Base-by-base conservation (phyloP, 2,113 vertebrate genomes). In the Meles meles region DNA sequence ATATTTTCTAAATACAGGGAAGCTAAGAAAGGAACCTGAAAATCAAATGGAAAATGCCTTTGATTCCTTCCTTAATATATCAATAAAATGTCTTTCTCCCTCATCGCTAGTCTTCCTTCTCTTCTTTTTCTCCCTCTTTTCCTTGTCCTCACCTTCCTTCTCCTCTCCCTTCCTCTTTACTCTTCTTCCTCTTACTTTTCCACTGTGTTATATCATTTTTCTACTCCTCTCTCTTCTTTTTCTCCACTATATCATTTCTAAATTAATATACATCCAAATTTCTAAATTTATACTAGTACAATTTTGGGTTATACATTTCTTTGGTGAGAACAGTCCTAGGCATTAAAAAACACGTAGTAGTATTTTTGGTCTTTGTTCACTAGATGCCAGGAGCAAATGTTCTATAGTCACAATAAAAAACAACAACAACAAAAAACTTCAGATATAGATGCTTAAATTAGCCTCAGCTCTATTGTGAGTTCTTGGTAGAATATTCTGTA, bases 161-260 rank as follows among this genome's bases (percentile, higher is more conserved):
- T 69, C 15, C 12, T 31, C 34, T 34, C 1, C 29, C 34, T 29
- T 1, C 6, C 6, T 18, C 6, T 9, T 10, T 0, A 2, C 11
- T 59, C 15, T 34, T 29, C 20, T 72, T 52, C 7, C 3, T 65
- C 10, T 7, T 90, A 29, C 11, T 52, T 67, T 44, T 59, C 37
- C 11, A 71, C 5, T 44, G 2, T 8, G 0, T 8, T 9, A 3
- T 3, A 57, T 71, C 15, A 12, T 61, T 39, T 27, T 74, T 55
- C 20, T 39, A 18, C 3, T 20, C 10, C 3, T 37, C 39, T 9
- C 1, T 57, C 6, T 23, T 72, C 47, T 65, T 74, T 49, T 59
- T 59, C 12, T 91, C 18, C 21, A 61, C 8, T 29, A 69, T 81
- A 10, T 76, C 29, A 34, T 47, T 69, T 85, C 23, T 85, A 79